A percentile compares a stretch with the other conserved stretches of the same genome.
These are phyloP conservation scores for Champsocephalus gunnari DNA, from an alignment of 2,797 vertebrate species.

Conservation along the genomic window DNA sequence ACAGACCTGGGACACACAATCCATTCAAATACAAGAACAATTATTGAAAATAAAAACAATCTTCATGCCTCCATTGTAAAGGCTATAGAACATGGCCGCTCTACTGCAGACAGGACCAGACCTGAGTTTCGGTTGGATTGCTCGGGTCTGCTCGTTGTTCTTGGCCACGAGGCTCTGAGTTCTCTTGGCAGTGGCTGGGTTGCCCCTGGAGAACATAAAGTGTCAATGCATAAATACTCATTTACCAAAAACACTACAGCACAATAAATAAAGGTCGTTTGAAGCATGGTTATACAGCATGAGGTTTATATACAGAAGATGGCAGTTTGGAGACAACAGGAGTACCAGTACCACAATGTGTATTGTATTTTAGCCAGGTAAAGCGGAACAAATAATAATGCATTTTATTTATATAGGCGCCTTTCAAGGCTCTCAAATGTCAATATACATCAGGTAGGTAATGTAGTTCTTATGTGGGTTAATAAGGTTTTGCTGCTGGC, in stretches of 20 bases:
- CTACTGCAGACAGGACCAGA: conserved; percentile 11
- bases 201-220: conserved; percentile 12
- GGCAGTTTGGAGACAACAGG: neutral
- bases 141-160: conserved; percentile 2
- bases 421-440: neutral
- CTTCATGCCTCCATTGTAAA: too few species aligned
- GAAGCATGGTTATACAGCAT: neutral
- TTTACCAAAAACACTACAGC: neutral
- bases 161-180: conserved; percentile 56
- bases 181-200: conserved; percentile 40
- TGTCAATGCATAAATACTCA: neutral
- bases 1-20: conserved; percentile 48
- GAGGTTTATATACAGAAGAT: neutral
- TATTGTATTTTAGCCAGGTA: rapidly evolving
- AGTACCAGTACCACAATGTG: neutral
- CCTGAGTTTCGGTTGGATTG: conserved; percentile 63
- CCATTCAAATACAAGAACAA: neutral
- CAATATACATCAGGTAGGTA: neutral
- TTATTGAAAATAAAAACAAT: neutral
- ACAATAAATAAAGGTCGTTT: neutral
- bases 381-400: neutral
- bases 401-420: too few species aligned
- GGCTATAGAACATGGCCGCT: neutral
- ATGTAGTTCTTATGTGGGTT: neutral
- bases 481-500: neutral